phyloP scores from a whole-genome alignment of 2,888 invertebrate genomes.

The Agrotis ipsilon region DNA sequence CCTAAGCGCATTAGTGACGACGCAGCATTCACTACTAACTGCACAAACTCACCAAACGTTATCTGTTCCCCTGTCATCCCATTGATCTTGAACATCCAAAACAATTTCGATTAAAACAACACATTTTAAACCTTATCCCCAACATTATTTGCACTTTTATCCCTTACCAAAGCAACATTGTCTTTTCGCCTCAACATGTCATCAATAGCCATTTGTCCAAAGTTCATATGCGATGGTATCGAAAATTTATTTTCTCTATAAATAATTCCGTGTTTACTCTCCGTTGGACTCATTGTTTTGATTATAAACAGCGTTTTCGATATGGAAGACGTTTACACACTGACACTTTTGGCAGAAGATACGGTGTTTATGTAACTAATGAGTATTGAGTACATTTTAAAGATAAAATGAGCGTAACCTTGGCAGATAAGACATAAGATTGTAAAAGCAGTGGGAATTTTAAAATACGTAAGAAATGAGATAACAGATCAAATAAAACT shows the following conservation, averaged over 20 bases:
- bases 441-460: neutral
- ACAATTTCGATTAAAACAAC: slow-evolving; percentile 38
- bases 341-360: neutral
- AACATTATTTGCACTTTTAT: neutral
- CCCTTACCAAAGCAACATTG: slow-evolving; percentile 78
- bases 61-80: slow-evolving; percentile 73
- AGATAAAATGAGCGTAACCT: slow-evolving; percentile 31
- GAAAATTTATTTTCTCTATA: slow-evolving; percentile 69
- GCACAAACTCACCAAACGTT: slow-evolving; percentile 72
- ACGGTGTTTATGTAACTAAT: slow-evolving; percentile 16
- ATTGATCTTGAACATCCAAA: slow-evolving; percentile 65
- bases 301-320: slow-evolving; percentile 10
- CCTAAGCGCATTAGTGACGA: slow-evolving; percentile 71
- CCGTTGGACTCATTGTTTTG: slow-evolving; percentile 41
- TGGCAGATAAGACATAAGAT: slow-evolving; percentile 39
- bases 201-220: slow-evolving; percentile 74
- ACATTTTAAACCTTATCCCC: neutral
- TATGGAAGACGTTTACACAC: slow-evolving; percentile 18
- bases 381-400: neutral
- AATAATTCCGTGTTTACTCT: slow-evolving; percentile 64
- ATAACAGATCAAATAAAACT: neutral
- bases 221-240: slow-evolving; percentile 77
- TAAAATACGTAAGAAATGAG: neutral
- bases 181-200: slow-evolving; percentile 68
- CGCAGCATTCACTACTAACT: slow-evolving; percentile 73